These are phyloP conservation scores for Oxyteleia sp. DNA, from an alignment of 2,888 invertebrate genomes.

Conservation along the genomic window DNA sequence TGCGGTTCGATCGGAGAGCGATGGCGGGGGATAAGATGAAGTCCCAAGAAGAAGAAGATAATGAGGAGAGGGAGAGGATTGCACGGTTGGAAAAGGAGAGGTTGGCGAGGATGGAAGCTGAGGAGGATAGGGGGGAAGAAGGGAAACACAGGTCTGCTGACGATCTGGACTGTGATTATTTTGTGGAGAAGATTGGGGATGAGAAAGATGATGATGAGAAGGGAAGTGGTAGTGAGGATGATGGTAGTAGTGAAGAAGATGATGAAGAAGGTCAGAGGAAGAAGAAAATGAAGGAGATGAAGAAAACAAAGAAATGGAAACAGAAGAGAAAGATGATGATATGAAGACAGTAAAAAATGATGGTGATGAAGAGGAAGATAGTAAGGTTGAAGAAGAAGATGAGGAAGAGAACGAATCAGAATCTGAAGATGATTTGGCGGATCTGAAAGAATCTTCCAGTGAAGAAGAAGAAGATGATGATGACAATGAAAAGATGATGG, in stretches of 20 bases:
- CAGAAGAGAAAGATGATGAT: too few species aligned
- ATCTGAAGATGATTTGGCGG: slow-evolving; percentile 80
- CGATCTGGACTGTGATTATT: slow-evolving; percentile 95
- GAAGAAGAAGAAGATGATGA: slow-evolving; percentile 77
- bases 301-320: slow-evolving; percentile 60
- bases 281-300: slow-evolving; percentile 77
- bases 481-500: too few species aligned
- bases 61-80: slow-evolving; percentile 94
- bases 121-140: slow-evolving; percentile 84
- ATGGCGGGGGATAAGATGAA: slow-evolving; percentile 93
- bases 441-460: slow-evolving; percentile 79
- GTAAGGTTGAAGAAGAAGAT: slow-evolving; percentile 78
- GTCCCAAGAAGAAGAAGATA: slow-evolving; percentile 93
- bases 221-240: slow-evolving; percentile 42
- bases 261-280: slow-evolving; percentile 40
- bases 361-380: slow-evolving; percentile 25
- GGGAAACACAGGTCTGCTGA: slow-evolving; percentile 91
- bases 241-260: slow-evolving; percentile 52
- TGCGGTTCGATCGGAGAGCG: slow-evolving; percentile 93
- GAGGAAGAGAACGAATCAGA: slow-evolving; percentile 63
- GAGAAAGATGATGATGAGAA: slow-evolving; percentile 72
- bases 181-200: slow-evolving; percentile 88
- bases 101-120: slow-evolving; percentile 92
- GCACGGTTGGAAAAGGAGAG: slow-evolving; percentile 93
- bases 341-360: too few species aligned